Percentiles rank a stretch among this genome's conserved stretches.
Conservation (phyloP, 2,797 vertebrate genomes). For the Sandelia bainsii region DNA sequence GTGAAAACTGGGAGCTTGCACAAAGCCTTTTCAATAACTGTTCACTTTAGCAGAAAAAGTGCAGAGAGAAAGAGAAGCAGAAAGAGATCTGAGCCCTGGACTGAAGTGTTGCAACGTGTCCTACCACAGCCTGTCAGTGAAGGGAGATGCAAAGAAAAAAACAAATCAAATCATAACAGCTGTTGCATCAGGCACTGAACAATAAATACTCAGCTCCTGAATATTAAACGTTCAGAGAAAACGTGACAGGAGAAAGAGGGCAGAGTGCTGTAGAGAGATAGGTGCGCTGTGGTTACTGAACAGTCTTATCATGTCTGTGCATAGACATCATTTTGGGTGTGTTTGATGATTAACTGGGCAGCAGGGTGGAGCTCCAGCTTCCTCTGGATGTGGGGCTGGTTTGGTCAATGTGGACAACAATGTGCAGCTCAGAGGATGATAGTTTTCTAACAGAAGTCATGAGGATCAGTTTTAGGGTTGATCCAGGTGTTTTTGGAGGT, state of each 20-base stretch:
- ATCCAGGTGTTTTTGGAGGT: neutral
- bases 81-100: conserved; percentile 6
- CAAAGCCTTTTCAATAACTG: too few relatives aligned
- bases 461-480: neutral
- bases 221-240: neutral
- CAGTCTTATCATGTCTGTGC: conserved; percentile 71
- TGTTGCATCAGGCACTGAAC: neutral
- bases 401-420: neutral
- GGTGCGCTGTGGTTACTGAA: conserved; percentile 15
- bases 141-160: conserved; percentile 4
- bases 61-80: neutral
- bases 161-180: neutral
- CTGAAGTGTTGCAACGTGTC: conserved; percentile 22
- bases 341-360: conserved; percentile 45
- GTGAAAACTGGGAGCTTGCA: neutral
- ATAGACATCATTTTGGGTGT: conserved; percentile 54
- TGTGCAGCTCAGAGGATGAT: neutral
- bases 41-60: neutral
- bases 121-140: neutral
- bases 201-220: neutral
- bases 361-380: conserved; percentile 37
- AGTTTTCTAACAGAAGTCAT: neutral
- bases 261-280: conserved; percentile 33
- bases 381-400: neutral
- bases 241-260: neutral